Evolutionary conservation across 2,797 vertebrate genomes (phyloP).

Genomic region (Spinibarbus caldwelli): DNA sequence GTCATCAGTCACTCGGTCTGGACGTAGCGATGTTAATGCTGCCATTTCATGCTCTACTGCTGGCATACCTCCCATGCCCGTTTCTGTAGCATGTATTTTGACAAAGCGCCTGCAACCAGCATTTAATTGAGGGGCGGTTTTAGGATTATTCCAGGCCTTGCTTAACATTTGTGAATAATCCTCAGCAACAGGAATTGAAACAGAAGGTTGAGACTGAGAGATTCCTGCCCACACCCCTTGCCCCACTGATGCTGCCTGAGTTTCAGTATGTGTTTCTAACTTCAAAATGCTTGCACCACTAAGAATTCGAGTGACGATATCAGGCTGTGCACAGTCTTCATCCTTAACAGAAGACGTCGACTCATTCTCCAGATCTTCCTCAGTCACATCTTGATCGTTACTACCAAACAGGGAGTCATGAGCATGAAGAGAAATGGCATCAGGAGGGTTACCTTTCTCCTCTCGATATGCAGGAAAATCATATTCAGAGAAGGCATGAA

Average conservation of each 20-base stretch:
- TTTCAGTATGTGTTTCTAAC: background rate
- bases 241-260: background rate
- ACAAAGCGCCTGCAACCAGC: too few species aligned
- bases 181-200: background rate
- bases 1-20: background rate
- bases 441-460: too few species aligned
- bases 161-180: background rate
- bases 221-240: background rate
- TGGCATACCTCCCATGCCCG: background rate
- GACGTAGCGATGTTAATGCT: background rate
- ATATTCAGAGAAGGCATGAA: too few species aligned
- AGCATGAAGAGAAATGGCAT: too few species aligned
- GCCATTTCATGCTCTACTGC: background rate
- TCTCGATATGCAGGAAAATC: too few species aligned
- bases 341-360: too few species aligned
- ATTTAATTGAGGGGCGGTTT: background rate
- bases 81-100: background rate
- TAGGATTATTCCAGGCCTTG: background rate
- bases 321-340: background rate
- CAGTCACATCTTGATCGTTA: too few species aligned
- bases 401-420: too few species aligned
- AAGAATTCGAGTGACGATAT: background rate
- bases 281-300: background rate
- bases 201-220: background rate
- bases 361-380: too few species aligned